A percentile compares a stretch with the other conserved stretches of the same genome.
Conservation (phyloP, 2,797 vertebrate species). For the Balearica regulorum region DNA sequence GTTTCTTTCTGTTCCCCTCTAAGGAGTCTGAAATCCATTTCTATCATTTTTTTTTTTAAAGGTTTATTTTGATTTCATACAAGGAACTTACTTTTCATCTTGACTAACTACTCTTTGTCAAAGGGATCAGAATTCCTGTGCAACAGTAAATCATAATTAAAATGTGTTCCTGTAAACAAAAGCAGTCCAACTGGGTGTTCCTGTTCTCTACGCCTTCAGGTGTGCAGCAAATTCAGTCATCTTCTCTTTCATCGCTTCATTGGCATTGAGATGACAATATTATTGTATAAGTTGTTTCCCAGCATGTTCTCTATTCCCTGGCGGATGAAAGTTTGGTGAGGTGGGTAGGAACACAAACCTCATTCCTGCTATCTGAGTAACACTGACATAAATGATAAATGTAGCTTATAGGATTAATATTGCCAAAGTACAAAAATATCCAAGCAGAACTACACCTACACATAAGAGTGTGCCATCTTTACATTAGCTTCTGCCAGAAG, state of each 20-base stretch:
- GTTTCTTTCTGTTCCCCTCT: background rate
- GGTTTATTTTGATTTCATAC: background rate
- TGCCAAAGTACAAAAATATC: background rate
- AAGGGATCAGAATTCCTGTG: background rate
- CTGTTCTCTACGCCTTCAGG: background rate
- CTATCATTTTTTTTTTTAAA: background rate
- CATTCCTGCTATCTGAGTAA: background rate
- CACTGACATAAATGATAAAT: background rate
- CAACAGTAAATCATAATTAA: background rate
- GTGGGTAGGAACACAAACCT: background rate
- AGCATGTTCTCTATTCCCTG: background rate
- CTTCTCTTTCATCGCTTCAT: background rate
- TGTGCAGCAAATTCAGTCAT: background rate
- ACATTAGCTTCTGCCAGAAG: background rate
- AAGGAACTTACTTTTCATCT: background rate
- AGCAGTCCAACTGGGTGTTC: background rate
- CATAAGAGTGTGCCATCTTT: background rate
- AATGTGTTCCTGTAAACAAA: background rate
- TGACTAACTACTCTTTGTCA: background rate
- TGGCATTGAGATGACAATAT: background rate
- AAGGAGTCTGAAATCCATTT: background rate
- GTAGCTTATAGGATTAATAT: background rate
- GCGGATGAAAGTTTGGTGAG: background rate
- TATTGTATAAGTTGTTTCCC: background rate
- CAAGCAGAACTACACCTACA: background rate